These are phyloP conservation scores for Endotricha flammealis DNA, from an alignment of 2,888 invertebrate species.

Conservation along the genomic window DNA sequence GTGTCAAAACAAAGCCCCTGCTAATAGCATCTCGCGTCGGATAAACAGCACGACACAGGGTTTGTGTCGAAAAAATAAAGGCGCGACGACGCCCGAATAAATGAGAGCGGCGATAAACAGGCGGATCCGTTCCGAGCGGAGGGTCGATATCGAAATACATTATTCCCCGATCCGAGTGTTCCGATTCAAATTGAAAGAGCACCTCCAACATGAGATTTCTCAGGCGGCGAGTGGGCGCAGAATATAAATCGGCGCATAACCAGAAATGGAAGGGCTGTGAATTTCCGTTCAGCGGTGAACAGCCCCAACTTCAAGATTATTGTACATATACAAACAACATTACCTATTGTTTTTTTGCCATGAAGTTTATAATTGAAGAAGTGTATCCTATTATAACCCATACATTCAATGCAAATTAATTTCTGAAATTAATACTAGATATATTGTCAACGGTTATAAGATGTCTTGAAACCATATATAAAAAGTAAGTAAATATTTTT, in stretches of 20 bases:
- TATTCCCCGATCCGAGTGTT: constrained; percentile 78
- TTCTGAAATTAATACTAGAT: no score
- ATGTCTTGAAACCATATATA: no score
- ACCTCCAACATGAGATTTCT: constrained; percentile 78
- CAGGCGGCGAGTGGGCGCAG: constrained; percentile 76
- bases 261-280: constrained; percentile 73
- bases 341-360: not conserved
- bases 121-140: constrained; percentile 71
- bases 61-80: constrained; percentile 75
- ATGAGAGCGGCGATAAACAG: constrained; percentile 77
- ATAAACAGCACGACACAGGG: constrained; percentile 68
- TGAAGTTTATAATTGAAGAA: not conserved
- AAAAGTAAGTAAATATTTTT: no score
- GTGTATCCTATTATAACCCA: no score
- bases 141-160: constrained; percentile 78
- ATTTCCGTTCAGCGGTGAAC: constrained; percentile 67
- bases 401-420: no score
- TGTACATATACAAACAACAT: constrained; percentile 3
- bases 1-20: constrained; percentile 67
- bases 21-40: constrained; percentile 65
- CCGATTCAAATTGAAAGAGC: constrained; percentile 79
- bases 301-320: constrained; percentile 30
- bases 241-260: constrained; percentile 78
- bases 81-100: constrained; percentile 76
- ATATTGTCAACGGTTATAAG: no score